phyloP scores from a whole-genome alignment of 1,140 invertebrate species.

The Listronotus bonariensis region DNA sequence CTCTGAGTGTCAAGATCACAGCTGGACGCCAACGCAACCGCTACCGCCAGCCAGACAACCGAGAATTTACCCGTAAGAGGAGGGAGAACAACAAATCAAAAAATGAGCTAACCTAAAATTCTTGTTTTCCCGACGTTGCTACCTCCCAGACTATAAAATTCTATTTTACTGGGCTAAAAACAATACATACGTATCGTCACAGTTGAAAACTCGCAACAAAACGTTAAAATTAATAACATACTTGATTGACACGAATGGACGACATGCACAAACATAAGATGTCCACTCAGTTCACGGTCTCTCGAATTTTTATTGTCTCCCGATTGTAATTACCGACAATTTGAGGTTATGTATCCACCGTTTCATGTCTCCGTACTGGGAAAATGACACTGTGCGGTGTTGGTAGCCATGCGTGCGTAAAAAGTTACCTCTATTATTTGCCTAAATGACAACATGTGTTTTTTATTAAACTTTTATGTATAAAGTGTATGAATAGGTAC shows the following conservation, averaged over 20 bases:
- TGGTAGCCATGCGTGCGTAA: conserved; percentile 8
- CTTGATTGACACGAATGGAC: conserved; percentile 1
- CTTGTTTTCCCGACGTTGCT: too few relatives aligned
- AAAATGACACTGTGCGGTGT: conserved; percentile 9
- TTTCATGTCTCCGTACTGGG: conserved; percentile 15
- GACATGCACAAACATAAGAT: neutral
- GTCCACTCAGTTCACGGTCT: conserved; percentile 11
- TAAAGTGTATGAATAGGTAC: neutral
- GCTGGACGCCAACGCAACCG: too few relatives aligned
- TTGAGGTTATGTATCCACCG: conserved; percentile 9
- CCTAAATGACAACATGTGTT: conserved; percentile 16
- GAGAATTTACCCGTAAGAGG: too few relatives aligned
- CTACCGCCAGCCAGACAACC: too few relatives aligned
- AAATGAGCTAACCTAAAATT: too few relatives aligned
- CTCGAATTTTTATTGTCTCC: conserved; percentile 13
- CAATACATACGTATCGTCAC: neutral
- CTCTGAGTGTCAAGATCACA: too few relatives aligned
- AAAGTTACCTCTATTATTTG: conserved; percentile 9
- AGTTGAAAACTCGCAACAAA: neutral
- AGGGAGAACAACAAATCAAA: too few relatives aligned
- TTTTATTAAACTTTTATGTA: neutral
- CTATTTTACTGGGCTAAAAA: too few relatives aligned
- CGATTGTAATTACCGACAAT: conserved; percentile 16
- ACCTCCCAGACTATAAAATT: too few relatives aligned
- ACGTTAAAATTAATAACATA: conserved; percentile 9